Evolutionary conservation across 2,797 vertebrate genomes (phyloP).

Genomic region (Darevskia mixta): DNA sequence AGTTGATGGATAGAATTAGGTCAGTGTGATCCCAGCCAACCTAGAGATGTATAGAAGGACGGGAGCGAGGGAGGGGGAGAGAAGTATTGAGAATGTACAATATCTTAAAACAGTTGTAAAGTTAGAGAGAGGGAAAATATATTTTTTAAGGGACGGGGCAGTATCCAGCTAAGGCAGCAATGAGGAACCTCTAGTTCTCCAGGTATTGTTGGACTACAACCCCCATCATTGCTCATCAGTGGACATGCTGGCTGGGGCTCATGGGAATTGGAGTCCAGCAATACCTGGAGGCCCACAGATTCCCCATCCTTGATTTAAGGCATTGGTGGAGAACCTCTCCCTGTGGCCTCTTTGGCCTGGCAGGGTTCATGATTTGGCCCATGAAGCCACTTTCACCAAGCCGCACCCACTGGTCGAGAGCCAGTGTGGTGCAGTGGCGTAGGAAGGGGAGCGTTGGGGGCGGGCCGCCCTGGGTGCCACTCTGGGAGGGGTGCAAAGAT

Average conservation of each 20-base stretch:
- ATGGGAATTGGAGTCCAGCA: too few species aligned
- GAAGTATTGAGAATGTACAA: background rate
- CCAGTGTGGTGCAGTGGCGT: too few species aligned
- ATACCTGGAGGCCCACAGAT: too few species aligned
- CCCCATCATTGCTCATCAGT: background rate
- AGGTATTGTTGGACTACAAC: background rate
- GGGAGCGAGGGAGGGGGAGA: background rate
- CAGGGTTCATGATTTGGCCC: too few species aligned
- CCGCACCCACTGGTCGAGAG: too few species aligned
- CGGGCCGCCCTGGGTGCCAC: too few species aligned
- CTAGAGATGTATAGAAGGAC: slow-evolving; percentile 13
- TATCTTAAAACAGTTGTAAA: background rate
- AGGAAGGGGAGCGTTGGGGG: too few species aligned
- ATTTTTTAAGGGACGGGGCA: background rate
- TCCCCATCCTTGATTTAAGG: too few species aligned
- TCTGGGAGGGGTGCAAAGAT: too few species aligned
- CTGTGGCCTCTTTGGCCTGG: too few species aligned
- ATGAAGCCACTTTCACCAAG: too few species aligned
- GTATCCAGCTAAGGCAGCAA: background rate
- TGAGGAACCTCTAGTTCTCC: background rate
- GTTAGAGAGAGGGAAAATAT: background rate
- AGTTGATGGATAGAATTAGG: slow-evolving; percentile 58
- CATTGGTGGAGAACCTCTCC: too few species aligned
- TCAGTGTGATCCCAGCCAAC: slow-evolving; percentile 59
- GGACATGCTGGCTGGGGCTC: background rate